Evolutionary conservation across 2,888 invertebrate genomes (phyloP).

Genomic region (Lepeophtheirus nordmannii): DNA sequence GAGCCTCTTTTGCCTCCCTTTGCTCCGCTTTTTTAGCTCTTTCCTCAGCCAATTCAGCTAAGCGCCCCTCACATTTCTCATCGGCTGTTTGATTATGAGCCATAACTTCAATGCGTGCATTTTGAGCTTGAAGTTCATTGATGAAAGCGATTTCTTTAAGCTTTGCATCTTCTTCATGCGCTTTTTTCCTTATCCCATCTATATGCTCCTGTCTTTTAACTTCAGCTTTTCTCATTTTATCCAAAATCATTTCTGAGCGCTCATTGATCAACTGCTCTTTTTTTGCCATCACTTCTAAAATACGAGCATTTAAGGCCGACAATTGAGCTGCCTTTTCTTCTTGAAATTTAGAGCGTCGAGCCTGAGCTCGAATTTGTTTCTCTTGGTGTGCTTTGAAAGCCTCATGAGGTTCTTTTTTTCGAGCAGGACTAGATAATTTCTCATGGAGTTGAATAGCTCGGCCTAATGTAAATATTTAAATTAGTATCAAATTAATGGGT

Average conservation of each 20-base stretch:
- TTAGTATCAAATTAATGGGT: slow-evolving; percentile 10
- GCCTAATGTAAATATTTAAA: slow-evolving; percentile 37
- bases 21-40: slow-evolving; percentile 77
- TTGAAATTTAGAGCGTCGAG: slow-evolving; percentile 62
- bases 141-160: slow-evolving; percentile 94
- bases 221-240: slow-evolving; percentile 52
- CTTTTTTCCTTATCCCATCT: slow-evolving; percentile 55
- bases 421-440: slow-evolving; percentile 65
- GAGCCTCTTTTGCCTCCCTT: slow-evolving; percentile 87
- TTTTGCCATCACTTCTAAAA: slow-evolving; percentile 50
- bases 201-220: slow-evolving; percentile 72
- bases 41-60: slow-evolving; percentile 65
- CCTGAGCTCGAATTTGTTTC: slow-evolving; percentile 77
- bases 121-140: slow-evolving; percentile 84
- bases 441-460: slow-evolving; percentile 81
- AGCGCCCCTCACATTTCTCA: slow-evolving; percentile 40
- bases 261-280: slow-evolving; percentile 73
- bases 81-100: slow-evolving; percentile 40
- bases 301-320: slow-evolving; percentile 51
- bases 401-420: slow-evolving; percentile 24
- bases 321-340: slow-evolving; percentile 69
- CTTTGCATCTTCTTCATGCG: slow-evolving; percentile 93
- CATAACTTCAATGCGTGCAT: slow-evolving; percentile 76
- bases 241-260: slow-evolving; percentile 36
- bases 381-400: slow-evolving; percentile 35